Base-by-base conservation (phyloP, 2,797 vertebrate genomes). In the Acanthurus tractus region DNA sequence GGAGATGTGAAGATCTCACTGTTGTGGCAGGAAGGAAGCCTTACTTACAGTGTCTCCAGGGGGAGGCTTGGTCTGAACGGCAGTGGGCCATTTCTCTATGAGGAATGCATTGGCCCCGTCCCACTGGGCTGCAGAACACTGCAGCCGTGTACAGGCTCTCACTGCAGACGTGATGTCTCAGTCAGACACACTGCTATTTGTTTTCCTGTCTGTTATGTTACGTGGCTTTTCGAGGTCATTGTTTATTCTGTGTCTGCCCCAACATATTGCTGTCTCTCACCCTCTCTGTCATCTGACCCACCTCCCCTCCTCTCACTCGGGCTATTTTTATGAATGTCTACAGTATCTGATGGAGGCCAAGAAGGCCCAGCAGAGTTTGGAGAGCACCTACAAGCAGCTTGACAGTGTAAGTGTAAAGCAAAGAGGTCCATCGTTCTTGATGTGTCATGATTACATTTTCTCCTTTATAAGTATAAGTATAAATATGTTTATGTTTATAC, bases 291-390 rank as follows among this genome's bases (percentile, higher is more conserved):
- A 89, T 89, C 81, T 86, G 89, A 87, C 74, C 59, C 71, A 11
- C 59, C 54, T 40, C 63, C 54, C 55, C 65, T 58, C 76, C 63
- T 77, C 78, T 87, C 76, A 84, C 67, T 81, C 49, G 71, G 83
- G 84, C 76, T 89, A 62, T 91, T 83, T 91, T 78, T 90, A 83
- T 78, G 67, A 85, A 82, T 91, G 78, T 89, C 59, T 93, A 57
- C 88, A 97, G 96, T 95, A 97, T 91, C 94, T 97, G 63, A 93
- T 94, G 56, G 97, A 97, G 38, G 96, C 94, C 74, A 96, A 96
- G 65, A 96, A 95, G 84, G 94, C 97, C 70, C 97, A 97, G 90
- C 96, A 97, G 85, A 94, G 94, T 88, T 91, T 97, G 91, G 96
- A 97, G 85, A 93, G 90, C 62, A 96, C 95, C 84, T 96, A 95